A percentile compares a stretch with the other conserved stretches of the same genome.
Evolutionary conservation across 37 sponge, comb jelly and placozoan genomes (phyloP).

Genomic region (Petrosia ficiformis): DNA sequence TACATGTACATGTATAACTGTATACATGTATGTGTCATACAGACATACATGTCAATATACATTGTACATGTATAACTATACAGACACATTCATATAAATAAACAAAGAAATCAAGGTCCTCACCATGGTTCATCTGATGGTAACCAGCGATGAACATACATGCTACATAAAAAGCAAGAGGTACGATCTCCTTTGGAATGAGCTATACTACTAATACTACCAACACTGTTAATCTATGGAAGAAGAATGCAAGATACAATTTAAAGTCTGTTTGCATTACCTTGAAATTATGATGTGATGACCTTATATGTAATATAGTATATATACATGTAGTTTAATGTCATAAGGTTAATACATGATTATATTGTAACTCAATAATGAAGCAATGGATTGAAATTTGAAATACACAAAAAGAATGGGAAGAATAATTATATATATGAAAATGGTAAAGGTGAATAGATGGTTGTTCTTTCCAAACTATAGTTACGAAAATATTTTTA

Average conservation of each 20-base stretch:
- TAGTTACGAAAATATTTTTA: not conserved
- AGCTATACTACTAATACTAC: not conserved
- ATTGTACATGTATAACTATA: too few species aligned
- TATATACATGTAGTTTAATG: not conserved
- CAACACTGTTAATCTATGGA: not conserved
- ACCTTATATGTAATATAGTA: too few species aligned
- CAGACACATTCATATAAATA: not conserved
- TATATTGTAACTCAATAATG: too few species aligned
- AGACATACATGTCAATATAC: too few species aligned
- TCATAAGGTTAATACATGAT: too few species aligned
- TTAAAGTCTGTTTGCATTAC: not conserved
- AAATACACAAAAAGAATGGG: too few species aligned
- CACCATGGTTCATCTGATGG: constrained; percentile 66
- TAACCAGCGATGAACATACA: constrained; percentile 64
- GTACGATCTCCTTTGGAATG: constrained; percentile 35
- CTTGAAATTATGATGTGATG: not conserved
- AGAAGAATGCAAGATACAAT: constrained; percentile 3
- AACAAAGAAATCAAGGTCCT: not conserved
- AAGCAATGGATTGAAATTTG: too few species aligned
- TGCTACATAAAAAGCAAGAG: constrained; percentile 53
- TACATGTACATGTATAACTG: too few species aligned
- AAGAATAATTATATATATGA: too few species aligned
- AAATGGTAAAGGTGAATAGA: too few species aligned
- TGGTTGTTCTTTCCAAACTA: not conserved
- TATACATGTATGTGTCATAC: too few species aligned